These are phyloP conservation scores for Aleiodes leptofemur DNA, from an alignment of 2,888 invertebrate genomes.

Conservation along the genomic window DNA sequence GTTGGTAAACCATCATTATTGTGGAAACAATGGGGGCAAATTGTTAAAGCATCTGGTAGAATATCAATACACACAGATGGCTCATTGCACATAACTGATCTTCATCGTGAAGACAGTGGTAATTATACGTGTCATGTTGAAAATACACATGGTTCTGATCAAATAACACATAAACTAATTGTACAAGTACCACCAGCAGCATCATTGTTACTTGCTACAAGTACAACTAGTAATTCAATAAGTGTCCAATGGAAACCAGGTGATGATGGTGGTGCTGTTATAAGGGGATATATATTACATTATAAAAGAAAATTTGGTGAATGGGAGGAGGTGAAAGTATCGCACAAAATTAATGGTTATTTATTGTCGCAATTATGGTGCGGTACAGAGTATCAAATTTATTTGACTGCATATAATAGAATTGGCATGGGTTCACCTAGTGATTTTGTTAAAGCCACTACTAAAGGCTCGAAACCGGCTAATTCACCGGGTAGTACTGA, in stretches of 20 bases:
- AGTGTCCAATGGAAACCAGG: constrained; percentile 89
- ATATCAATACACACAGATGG: constrained; percentile 81
- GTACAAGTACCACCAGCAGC: constrained; percentile 89
- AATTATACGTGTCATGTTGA: constrained; percentile 93
- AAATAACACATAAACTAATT: constrained; percentile 85
- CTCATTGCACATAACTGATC: constrained; percentile 85
- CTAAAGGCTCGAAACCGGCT: constrained; percentile 72
- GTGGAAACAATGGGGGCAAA: constrained; percentile 87
- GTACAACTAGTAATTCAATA: constrained; percentile 88
- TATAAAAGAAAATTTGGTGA: constrained; percentile 93
- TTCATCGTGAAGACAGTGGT: constrained; percentile 89
- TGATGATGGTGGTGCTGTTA: constrained; percentile 83
- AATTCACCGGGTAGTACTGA: constrained; percentile 70
- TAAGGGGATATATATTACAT: constrained; percentile 89
- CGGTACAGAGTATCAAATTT: constrained; percentile 91
- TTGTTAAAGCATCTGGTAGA: constrained; percentile 83
- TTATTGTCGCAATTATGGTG: constrained; percentile 90
- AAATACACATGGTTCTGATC: constrained; percentile 89
- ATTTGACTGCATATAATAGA: constrained; percentile 92
- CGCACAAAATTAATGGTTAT: constrained; percentile 87
- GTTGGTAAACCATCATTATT: constrained; percentile 88
- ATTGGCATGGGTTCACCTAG: constrained; percentile 93
- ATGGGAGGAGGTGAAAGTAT: constrained; percentile 93
- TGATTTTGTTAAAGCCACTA: constrained; percentile 88
- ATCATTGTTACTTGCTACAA: constrained; percentile 87